Evolutionary conservation across 1,140 invertebrate species (phyloP), one percentile per base, ranked within the genome.

Genomic region (Sarcophaga peregrina): DNA sequence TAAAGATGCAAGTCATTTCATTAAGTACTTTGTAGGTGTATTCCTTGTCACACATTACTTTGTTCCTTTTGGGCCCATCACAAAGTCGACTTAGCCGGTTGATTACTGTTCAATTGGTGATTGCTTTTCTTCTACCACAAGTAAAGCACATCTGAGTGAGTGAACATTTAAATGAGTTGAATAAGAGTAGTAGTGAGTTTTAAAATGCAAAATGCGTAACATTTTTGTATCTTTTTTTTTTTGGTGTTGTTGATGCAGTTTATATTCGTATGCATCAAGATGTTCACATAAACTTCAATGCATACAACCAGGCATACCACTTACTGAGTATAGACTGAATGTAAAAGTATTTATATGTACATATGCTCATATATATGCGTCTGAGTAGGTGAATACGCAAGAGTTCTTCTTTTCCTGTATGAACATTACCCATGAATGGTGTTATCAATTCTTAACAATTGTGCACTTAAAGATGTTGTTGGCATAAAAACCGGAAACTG

Each of bases 381-480:
- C 15, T 62, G 15, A 2, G n/a, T 62, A n/a, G n/a, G n/a, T 62
- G 54, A 62, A 62, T 62, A n/a, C 15, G 11, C 54, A 58, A 15
- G n/a, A 15, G 54, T 58, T 15, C 54, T 3, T 6, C 54, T 58
- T n/a, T 15, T 58, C 11, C 11, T 37, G 25, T 1, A 37, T 37
- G 25, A 37, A 37, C 25, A 37, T 37, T 37, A 68, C 54, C 54
- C 54, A 62, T 62, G 54, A 62, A 20, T 68, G 20, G 62, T 68
- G n/a, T 68, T 68, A 68, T 68, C 62, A 17, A 68, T 20, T 68
- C 62, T n/a, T 68, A 68, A 68, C 62, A 68, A 68, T 68, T 68
- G 62, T 20, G 9, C 62, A 68, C 62, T 68, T 68, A 68, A 68
- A 68, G n/a, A 68, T 68, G 62, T 17, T 68, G 62, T 17, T 68